Evolutionary conservation across 2,888 invertebrate genomes (phyloP), one percentile per base, ranked within the genome.

Genomic region (Cantharis rufa): DNA sequence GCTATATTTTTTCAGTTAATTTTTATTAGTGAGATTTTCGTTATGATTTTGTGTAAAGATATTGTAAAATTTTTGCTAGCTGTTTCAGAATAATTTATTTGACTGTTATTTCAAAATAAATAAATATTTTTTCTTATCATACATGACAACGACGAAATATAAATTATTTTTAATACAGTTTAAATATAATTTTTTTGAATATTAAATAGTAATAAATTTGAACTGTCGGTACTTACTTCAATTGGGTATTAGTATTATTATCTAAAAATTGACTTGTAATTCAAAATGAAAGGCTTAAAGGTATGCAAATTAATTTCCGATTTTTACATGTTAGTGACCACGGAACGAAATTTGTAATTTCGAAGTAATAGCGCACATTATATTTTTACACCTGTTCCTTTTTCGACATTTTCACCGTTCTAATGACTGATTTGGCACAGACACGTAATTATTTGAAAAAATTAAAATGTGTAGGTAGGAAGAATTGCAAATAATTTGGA

Each of bases 371-470:
- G 21, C 21, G 5, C 4, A 64, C 21, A 18, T 13, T 64, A 21
- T 64, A 64, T 18, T 18, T 64, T 64, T 18, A 13, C 64, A 64
- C 64, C 64, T 64, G 64, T 3, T 18, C 16, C 66, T 61, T 61
- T 71, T 70, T 61, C 71, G 77, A 77, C 77, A 77, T 70, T 71
- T 72, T 48, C 62, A 66, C 32, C 70, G 74, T 68, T 72, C 70
- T 66, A 76, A 69, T 73, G 73, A 74, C 69, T 74, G 71, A 74
- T 71, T 77, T 77, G 77, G 77, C 77, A 77, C 70, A 28, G 16
- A 62, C 63, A 32, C 21, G 15, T 62, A 74, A 77, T 74, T 77
- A 77, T 77, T 74, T 71, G 24, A 74, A 68, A 74, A 61, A 71
- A 61, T 48, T n/a, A 48, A 48, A 48, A 48, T n/a, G 48, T 48